A percentile compares a stretch with the other conserved stretches of the same genome.
Conservation (phyloP, 2,888 invertebrate genomes). For the Hirtodrosophila duncani region DNA sequence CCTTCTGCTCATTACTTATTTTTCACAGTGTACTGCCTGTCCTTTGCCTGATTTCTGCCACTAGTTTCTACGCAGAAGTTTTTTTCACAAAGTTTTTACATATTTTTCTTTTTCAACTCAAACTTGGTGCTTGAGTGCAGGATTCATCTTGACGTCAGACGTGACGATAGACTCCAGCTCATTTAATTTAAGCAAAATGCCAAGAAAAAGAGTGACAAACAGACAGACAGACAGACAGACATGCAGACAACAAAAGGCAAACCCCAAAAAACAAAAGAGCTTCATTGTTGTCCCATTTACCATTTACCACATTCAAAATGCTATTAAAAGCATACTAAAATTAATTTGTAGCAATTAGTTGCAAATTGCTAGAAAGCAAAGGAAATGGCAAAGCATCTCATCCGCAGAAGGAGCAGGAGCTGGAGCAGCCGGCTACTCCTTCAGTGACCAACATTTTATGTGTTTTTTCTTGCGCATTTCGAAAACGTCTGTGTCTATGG, state of each 20-base stretch:
- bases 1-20: background rate
- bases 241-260: no score
- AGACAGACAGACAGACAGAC: no score
- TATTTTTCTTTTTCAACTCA: no score
- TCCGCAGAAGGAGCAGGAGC: conserved; percentile 6
- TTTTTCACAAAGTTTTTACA: no score
- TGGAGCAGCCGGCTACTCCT: conserved; percentile 11
- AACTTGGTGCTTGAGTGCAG: no score
- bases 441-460: conserved; percentile 64
- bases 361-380: conserved; percentile 66
- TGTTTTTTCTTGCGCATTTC: conserved; percentile 68
- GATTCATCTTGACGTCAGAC: no score
- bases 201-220: no score
- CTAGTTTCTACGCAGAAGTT: no score
- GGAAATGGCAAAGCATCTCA: conserved; percentile 26
- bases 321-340: conserved; percentile 73
- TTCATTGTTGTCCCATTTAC: conserved; percentile 22
- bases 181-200: no score
- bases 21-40: background rate
- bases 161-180: no score
- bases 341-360: conserved; percentile 73
- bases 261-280: conserved; percentile 24
- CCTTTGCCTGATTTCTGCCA: background rate
- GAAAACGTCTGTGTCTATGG: conserved; percentile 59
- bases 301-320: conserved; percentile 67